Evolutionary conservation across 2,888 invertebrate genomes (phyloP), one percentile per base, ranked within the genome.

Genomic region (Anarsia innoxiella): DNA sequence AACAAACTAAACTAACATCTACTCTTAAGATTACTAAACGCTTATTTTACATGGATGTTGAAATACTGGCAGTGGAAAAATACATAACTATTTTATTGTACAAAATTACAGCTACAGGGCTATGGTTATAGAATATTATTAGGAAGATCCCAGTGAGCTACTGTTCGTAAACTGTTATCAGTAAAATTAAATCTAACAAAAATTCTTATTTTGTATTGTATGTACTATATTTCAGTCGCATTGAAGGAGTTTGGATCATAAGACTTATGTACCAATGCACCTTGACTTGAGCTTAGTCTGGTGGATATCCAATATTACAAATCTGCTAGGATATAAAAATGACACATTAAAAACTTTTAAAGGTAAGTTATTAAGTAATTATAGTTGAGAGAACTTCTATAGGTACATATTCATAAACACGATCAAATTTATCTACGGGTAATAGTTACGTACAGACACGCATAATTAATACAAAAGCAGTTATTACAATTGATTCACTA

Each of bases 61-160:
- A 75, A 84, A 85, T 85, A 84, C 85, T 86, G 84, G 86, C 85
- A 85, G 85, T 86, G 86, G 73, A 82, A 83, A 82, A 84, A 82
- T 83, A 83, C 73, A 49, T 39, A 44, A 39, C 28, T 47, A 42
- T 40, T 46, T 59, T 53, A 59, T 60, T 50, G 53, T 64, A 67
- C 51, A 59, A 58, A 62, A 63, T 58, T 63, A 61, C 47, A 51
- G 39, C 50, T 62, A 55, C 30, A n/a, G 12, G 31, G 10, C 32
- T 32, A 19, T 34, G 25, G 12, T 12, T 1, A 16, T 35, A n/a
- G 33, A 26, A 26, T 25, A 9, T 25, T 33, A 15, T 25, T 26
- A 26, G 33, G 33, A 33, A 33, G 33, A 26, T 10, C 26, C 26
- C 25, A 26, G n/a, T n/a, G n/a, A n/a, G n/a, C n/a, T n/a, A n/a